Percentiles rank a stretch among this genome's conserved stretches.
phyloP scores from a whole-genome alignment of 37 sponge, comb jelly and placozoan species.

The Geodia barretti region DNA sequence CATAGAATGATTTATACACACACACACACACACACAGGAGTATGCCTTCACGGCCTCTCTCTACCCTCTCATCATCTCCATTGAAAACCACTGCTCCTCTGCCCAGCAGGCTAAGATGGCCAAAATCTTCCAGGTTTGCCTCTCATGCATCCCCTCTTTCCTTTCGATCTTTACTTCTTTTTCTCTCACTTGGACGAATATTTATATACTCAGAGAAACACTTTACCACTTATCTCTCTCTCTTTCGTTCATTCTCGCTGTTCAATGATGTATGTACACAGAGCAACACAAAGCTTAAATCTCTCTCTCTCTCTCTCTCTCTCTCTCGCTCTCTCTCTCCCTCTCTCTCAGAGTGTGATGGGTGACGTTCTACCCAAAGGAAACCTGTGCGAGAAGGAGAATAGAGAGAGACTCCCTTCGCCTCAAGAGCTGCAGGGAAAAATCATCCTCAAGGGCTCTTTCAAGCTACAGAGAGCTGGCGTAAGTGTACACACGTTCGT shows the following conservation, averaged over 20 bases:
- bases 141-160: too few species aligned
- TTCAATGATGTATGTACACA: too few species aligned
- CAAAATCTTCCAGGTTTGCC: constrained; percentile 36
- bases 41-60: constrained; percentile 70
- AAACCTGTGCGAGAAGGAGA: constrained; percentile 56
- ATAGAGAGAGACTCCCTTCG: constrained; percentile 60
- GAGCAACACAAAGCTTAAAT: too few species aligned
- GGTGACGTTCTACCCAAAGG: constrained; percentile 38
- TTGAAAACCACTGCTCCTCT: constrained; percentile 82
- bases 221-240: too few species aligned
- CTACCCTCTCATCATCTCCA: constrained; percentile 79
- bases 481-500: not conserved
- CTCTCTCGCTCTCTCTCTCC: too few species aligned
- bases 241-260: too few species aligned
- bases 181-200: too few species aligned
- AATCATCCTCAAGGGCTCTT: constrained; percentile 75
- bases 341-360: constrained; percentile 24
- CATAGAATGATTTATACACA: not conserved
- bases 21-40: constrained; percentile 35
- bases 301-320: too few species aligned
- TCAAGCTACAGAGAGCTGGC: not conserved
- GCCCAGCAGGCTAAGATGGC: constrained; percentile 63
- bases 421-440: constrained; percentile 73
- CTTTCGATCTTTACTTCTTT: too few species aligned
- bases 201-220: too few species aligned